Evolutionary conservation across 1,140 invertebrate genomes (phyloP), one percentile per base, ranked within the genome.

Genomic region (Lutraria rhynchaena): DNA sequence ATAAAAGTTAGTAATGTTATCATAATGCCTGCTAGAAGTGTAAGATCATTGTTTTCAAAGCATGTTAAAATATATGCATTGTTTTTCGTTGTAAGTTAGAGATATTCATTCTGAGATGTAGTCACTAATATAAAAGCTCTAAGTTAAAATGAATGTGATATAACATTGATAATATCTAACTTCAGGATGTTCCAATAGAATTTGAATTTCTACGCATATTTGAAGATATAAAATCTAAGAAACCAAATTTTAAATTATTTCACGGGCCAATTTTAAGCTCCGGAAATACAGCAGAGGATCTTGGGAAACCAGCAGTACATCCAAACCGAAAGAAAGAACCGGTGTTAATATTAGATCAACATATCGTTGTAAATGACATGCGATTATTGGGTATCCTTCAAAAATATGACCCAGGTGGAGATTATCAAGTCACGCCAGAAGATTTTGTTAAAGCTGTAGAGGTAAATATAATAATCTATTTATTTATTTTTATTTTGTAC

Each of bases 131-230:
- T n/a, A n/a, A n/a, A n/a, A n/a, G n/a, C n/a, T n/a, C n/a, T n/a
- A n/a, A n/a, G n/a, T n/a, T n/a, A n/a, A n/a, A n/a, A n/a, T n/a
- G n/a, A n/a, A n/a, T n/a, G n/a, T n/a, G n/a, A n/a, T n/a, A 15
- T 41, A 41, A 41, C 5, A 41, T 41, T 41, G 15, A 41, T 41
- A 41, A 7, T 41, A 15, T 41, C 15, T 41, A 41, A 41, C 63
- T 83, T 15, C 67, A 92, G 91, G 90, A 92, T 82, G 85, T 91
- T 27, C 89, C 91, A 22, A 88, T 92, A 29, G 91, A 92, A 82
- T 91, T 86, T 63, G 91, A 92, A 85, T 92, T 92, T 70, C 61
- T 91, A 37, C 81, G 88, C 61, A 87, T 90, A 9, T 74, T 87
- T 44, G 88, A 91, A 58, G 90, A 91, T 33, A 89, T 92, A 27